Percentiles rank a stretch among this genome's conserved stretches.
phyloP scores from a whole-genome alignment of 92 coral and sea anemone species.

The Porites evermanni region DNA sequence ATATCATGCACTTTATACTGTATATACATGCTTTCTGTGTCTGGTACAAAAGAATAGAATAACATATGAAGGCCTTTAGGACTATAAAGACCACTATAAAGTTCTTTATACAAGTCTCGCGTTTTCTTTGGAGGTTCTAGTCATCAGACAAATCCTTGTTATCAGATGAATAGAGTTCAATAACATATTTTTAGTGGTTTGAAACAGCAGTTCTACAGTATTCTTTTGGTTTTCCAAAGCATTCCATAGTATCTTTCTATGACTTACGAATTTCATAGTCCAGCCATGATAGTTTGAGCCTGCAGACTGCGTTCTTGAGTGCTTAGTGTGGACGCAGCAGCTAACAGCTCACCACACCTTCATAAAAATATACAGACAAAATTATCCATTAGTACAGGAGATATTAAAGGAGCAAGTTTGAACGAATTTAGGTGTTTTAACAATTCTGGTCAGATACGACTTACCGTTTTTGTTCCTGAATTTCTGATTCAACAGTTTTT shows the following conservation, averaged over 20 bases:
- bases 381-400: background rate
- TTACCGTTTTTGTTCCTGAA: conserved; percentile 86
- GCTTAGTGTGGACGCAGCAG: conserved; percentile 89
- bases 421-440: too few relatives aligned
- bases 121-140: too few relatives aligned
- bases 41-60: too few relatives aligned
- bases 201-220: background rate
- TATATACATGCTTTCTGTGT: too few relatives aligned
- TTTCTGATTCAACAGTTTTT: conserved; percentile 76
- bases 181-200: background rate
- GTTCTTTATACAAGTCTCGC: too few relatives aligned
- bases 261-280: background rate
- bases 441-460: background rate
- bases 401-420: too few relatives aligned
- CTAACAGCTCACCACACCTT: conserved; percentile 91
- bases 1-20: too few relatives aligned
- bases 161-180: background rate
- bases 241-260: background rate
- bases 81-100: too few relatives aligned
- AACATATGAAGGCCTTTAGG: too few relatives aligned
- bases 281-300: conserved; percentile 68
- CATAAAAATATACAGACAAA: background rate
- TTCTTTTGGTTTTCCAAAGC: background rate
- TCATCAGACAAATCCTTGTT: too few relatives aligned
- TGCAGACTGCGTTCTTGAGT: conserved; percentile 94